These are phyloP conservation scores for Pseudorhombus dupliciocellatus DNA, from an alignment of 2,113 vertebrate genomes.

Conservation along the genomic window DNA sequence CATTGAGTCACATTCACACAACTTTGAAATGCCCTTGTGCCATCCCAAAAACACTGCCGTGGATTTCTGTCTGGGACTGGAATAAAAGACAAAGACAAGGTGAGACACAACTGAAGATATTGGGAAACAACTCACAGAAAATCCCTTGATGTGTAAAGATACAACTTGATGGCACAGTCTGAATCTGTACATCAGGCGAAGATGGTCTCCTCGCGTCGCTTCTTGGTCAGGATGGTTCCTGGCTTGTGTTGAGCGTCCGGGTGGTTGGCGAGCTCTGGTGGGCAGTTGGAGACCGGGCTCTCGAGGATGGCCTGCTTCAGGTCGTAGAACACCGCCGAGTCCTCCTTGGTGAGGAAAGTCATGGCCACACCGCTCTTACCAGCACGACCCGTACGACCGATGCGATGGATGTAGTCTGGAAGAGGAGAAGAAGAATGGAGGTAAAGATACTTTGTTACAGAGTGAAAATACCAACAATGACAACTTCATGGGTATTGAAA, in stretches of 20 bases:
- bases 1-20: background rate
- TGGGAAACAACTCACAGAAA: background rate
- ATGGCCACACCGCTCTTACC: conserved; percentile 97
- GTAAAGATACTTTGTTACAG: background rate
- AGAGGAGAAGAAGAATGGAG: background rate
- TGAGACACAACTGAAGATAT: background rate
- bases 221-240: conserved; percentile 98
- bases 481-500: too few species aligned
- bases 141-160: too few species aligned
- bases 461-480: too few species aligned
- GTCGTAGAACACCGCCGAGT: conserved; percentile 95
- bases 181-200: conserved; percentile 86
- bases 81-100: conserved; percentile 7
- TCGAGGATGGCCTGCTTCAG: conserved; percentile 97
- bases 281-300: conserved; percentile 95
- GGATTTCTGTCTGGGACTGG: background rate
- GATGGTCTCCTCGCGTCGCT: conserved; percentile 97
- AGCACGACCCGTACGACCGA: conserved; percentile 94
- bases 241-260: conserved; percentile 98
- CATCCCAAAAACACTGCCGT: background rate
- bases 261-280: conserved; percentile 95
- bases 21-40: background rate
- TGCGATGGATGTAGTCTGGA: conserved; percentile 97
- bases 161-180: background rate
- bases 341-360: conserved; percentile 99